Conservation (phyloP, 2,113 vertebrate species). For the Ivindomyrus marchei region DNA sequence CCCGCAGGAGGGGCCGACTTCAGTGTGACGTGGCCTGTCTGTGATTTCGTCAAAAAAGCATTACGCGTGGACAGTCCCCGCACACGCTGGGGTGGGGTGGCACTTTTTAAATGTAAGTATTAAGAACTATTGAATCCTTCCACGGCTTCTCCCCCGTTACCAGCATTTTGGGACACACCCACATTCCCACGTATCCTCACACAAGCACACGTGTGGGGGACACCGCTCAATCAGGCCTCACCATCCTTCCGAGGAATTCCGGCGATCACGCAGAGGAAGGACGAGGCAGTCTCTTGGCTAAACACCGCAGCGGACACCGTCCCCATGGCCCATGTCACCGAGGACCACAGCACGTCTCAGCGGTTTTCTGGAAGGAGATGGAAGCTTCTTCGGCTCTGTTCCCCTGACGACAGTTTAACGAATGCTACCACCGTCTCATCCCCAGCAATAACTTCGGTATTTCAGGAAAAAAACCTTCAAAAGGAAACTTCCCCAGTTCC, state of each 20-base stretch:
- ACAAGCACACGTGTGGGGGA: background rate
- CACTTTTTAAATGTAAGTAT: conserved; percentile 7
- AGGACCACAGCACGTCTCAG: background rate
- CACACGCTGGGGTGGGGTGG: conserved; percentile 21
- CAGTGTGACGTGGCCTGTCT: conserved; percentile 32
- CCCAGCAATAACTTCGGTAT: background rate
- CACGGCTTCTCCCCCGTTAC: background rate
- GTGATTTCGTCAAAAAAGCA: conserved; percentile 7
- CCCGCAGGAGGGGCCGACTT: conserved; percentile 11
- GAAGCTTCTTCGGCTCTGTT: background rate
- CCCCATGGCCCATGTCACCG: background rate
- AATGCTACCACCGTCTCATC: background rate
- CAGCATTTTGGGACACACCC: background rate
- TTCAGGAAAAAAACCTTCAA: background rate
- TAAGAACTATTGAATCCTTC: background rate
- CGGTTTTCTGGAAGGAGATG: background rate
- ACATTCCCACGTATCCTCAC: background rate
- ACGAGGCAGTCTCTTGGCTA: background rate
- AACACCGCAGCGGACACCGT: background rate
- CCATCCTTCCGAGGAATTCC: background rate
- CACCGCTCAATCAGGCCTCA: background rate
- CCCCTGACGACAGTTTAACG: background rate
- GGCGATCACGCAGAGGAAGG: background rate
- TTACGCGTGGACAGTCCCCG: conserved; percentile 22
- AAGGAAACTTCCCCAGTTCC: background rate